Conservation (phyloP, 2,888 invertebrate species). For the Synanthedon myopaeformis region DNA sequence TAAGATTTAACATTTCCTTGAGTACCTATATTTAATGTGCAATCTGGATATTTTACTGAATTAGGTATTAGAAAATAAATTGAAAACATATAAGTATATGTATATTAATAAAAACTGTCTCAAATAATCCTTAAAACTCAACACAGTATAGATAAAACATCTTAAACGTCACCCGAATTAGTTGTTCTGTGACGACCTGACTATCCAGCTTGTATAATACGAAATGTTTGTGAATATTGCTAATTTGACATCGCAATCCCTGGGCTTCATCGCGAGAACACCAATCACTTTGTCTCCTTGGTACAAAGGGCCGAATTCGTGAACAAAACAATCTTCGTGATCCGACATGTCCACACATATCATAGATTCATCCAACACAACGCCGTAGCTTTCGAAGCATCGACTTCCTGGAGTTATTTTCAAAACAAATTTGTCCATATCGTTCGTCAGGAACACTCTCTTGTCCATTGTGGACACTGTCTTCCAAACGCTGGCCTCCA, state of each 20-base stretch:
- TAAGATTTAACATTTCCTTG: too few relatives aligned
- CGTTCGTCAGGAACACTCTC: constrained; percentile 43
- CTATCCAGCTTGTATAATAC: constrained; percentile 20
- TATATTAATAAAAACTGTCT: too few relatives aligned
- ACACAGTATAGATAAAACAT: neutral
- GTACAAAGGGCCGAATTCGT: constrained; percentile 52
- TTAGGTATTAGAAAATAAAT: too few relatives aligned
- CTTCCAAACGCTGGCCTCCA: constrained; percentile 46
- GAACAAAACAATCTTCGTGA: constrained; percentile 44
- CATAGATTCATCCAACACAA: constrained; percentile 31
- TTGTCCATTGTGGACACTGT: constrained; percentile 48
- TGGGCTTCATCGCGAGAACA: constrained; percentile 33
- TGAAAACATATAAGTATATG: too few relatives aligned
- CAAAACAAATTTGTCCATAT: constrained; percentile 30
- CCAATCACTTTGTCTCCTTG: constrained; percentile 37
- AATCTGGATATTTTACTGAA: too few relatives aligned
- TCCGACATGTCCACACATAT: constrained; percentile 40
- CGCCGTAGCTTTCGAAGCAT: constrained; percentile 38
- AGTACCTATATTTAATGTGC: too few relatives aligned
- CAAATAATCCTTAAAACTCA: neutral
- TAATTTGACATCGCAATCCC: constrained; percentile 32
- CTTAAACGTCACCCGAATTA: constrained; percentile 9
- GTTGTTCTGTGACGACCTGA: constrained; percentile 12
- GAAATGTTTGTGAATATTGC: constrained; percentile 29
- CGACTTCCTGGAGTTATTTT: constrained; percentile 12